Evolutionary conservation across 2,113 vertebrate species (phyloP), one percentile per base, ranked within the genome.

Genomic region (Coreoperca whiteheadi): DNA sequence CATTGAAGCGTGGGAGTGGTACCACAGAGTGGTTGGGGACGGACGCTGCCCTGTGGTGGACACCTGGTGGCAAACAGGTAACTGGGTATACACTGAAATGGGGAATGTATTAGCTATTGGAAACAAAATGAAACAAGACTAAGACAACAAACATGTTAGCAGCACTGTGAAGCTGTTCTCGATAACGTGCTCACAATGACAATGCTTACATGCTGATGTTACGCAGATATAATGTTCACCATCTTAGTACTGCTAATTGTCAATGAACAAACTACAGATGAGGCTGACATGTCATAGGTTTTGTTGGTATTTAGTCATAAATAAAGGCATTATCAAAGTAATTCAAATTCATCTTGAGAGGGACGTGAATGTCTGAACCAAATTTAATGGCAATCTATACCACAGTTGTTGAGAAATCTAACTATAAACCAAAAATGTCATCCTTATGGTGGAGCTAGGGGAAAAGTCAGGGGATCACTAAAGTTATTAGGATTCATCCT

Each of bases 11-110:
- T 95, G 94, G 94, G 90, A 94, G 71, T 95, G 94, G 94, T 95
- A 95, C 84, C 78, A 89, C 78, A 57, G 50, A 14, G 94, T 95
- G 51, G 94, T 95, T 1, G 94, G 94, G 20, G 94, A 86, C 0
- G 74, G 89, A 12, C 89, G 92, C 75, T 95, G 94, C 56, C 91
- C 94, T 32, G 90, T 95, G 59, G 89, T 95, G 70, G 94, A 95
- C 88, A 95, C 94, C 63, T 95, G 94, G 94, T 95, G 94, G 94
- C 94, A 95, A 88, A 94, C 94, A 18, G 94, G 94, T 95, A 91
- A 87, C 21, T 28, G 30, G 23, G 39, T 60, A 61, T 23, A 25
- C 66, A 41, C 43, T 65, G 10, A 41, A 54, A 23, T 39, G 20
- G 77, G 12, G 0, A 15, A 54, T 60, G 7, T 54, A 66, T 32